A percentile compares a stretch with the other conserved stretches of the same genome.
phyloP scores from a whole-genome alignment of 2,888 invertebrate species.

The Bellardia bayeri region DNA sequence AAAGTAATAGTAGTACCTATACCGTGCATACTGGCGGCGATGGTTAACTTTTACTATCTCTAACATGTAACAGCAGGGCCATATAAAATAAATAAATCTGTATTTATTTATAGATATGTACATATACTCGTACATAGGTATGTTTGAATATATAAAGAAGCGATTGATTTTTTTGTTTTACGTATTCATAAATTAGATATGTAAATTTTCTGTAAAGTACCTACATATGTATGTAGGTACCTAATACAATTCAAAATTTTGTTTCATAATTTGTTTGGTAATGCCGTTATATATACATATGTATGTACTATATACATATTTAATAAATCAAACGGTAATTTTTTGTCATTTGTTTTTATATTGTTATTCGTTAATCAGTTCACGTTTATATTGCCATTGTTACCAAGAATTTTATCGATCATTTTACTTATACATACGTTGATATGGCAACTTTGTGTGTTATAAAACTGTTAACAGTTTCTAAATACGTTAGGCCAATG shows the following conservation, averaged over 20 bases:
- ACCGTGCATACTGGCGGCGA: not conserved
- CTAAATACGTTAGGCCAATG: too few species aligned
- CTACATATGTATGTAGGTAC: not conserved
- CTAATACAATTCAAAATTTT: not conserved
- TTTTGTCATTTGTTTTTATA: not conserved
- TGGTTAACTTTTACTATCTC: slow-evolving; percentile 37
- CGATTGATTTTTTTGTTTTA: not conserved
- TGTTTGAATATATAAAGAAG: not conserved
- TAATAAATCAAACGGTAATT: not conserved
- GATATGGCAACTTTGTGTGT: not conserved
- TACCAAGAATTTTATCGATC: not conserved
- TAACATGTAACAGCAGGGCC: slow-evolving; percentile 12
- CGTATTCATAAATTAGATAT: not conserved
- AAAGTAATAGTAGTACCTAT: slow-evolving; percentile 28
- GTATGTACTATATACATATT: not conserved
- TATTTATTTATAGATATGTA: not conserved
- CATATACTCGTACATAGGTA: not conserved
- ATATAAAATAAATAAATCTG: not conserved
- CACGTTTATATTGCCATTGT: not conserved
- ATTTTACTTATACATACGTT: not conserved
- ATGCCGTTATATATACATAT: not conserved
- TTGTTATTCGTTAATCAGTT: not conserved
- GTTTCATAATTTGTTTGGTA: slow-evolving; percentile 4
- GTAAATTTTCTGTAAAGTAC: not conserved
- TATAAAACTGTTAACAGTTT: not conserved